Evolutionary conservation across 2,113 vertebrate species (phyloP).

Genomic region (Desmodus rotundus): DNA sequence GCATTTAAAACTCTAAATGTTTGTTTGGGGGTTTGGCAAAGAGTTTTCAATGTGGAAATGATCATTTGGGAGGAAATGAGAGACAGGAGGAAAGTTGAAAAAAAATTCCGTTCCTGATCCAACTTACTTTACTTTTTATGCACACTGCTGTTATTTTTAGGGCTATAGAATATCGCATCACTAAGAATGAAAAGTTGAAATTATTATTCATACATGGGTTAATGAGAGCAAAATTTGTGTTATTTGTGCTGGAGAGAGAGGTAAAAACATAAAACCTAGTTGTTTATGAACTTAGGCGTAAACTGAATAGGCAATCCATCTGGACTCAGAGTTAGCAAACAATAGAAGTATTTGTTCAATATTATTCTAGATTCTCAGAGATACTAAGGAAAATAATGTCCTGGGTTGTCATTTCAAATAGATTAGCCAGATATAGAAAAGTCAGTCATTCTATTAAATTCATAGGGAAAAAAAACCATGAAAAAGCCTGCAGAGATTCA

Average conservation of each 20-base stretch:
- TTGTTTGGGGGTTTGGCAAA: not conserved
- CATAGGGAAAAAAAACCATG: not conserved
- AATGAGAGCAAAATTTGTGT: not conserved
- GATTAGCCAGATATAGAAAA: not conserved
- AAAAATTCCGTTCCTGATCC: not conserved
- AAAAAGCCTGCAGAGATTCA: not conserved
- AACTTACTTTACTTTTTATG: not conserved
- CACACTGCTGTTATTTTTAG: not conserved
- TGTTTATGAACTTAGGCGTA: not conserved
- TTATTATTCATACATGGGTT: not conserved
- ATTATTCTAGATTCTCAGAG: not conserved
- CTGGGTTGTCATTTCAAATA: not conserved
- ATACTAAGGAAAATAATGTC: not conserved
- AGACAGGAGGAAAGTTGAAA: not conserved
- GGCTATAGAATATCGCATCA: not conserved
- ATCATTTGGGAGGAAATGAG: constrained; percentile 7
- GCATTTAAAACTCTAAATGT: not conserved
- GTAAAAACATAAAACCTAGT: not conserved
- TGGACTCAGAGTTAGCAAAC: not conserved
- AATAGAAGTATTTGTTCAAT: not conserved
- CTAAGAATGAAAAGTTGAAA: not conserved
- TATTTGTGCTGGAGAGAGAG: not conserved
- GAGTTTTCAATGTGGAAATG: not conserved
- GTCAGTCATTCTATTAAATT: not conserved
- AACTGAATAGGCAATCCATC: not conserved